Conservation (phyloP, 2,888 invertebrate species). For the Zaprionus bogoriensis region DNA sequence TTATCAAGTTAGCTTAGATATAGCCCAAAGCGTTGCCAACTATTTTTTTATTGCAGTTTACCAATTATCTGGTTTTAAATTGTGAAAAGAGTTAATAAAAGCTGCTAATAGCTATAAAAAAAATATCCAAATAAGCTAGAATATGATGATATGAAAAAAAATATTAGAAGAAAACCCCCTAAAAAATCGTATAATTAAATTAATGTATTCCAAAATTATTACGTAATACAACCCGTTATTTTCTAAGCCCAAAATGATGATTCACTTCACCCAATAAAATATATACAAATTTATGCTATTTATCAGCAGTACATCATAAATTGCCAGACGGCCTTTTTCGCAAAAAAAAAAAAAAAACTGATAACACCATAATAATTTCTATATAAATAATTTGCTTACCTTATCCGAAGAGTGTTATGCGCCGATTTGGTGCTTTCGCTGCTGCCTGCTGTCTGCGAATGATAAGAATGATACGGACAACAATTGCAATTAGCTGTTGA, state of each 20-base stretch:
- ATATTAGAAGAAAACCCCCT: no score
- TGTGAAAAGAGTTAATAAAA: no score
- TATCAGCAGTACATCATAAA: not conserved
- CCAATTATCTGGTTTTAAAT: no score
- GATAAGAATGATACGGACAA: slow-evolving; percentile 26
- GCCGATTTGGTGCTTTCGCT: slow-evolving; percentile 17
- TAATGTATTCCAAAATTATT: no score
- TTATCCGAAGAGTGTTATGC: slow-evolving; percentile 36
- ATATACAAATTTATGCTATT: not conserved
- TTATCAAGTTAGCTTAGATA: not conserved
- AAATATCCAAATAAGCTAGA: no score
- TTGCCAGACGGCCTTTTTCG: not conserved
- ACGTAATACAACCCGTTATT: no score
- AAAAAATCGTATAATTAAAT: no score
- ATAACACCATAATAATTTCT: not conserved
- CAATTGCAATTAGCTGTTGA: not conserved
- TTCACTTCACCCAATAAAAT: not conserved
- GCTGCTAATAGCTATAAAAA: no score
- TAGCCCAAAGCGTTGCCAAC: no score
- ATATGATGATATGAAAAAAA: no score
- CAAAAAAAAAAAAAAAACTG: not conserved
- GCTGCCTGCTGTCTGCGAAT: slow-evolving; percentile 29
- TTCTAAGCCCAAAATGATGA: no score
- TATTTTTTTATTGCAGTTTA: no score
- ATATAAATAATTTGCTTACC: slow-evolving; percentile 20